phyloP scores from a whole-genome alignment of 1,140 invertebrate genomes.

The Lordiphosa clarofinis region DNA sequence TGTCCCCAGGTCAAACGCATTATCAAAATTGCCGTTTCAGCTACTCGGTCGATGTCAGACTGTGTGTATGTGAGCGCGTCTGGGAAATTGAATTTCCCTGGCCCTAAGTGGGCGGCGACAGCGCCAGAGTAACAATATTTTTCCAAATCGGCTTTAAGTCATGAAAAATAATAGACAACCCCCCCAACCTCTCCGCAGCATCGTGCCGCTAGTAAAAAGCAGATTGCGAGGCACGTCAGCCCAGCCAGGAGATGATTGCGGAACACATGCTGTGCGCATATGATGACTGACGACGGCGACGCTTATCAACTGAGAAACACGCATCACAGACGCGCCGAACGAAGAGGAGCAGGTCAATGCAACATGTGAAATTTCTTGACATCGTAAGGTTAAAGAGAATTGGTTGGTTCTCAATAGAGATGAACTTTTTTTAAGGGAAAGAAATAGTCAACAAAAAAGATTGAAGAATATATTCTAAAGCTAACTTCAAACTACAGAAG shows the following conservation, averaged over 20 bases:
- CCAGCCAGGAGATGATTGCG: slow-evolving; percentile 61
- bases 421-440: too few species aligned
- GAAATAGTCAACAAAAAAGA: too few species aligned
- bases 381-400: slow-evolving; percentile 1
- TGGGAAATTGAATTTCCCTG: slow-evolving; percentile 72
- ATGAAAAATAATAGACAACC: slow-evolving; percentile 79
- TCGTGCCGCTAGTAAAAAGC: slow-evolving; percentile 63
- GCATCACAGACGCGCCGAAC: slow-evolving; percentile 18
- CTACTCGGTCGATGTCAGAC: slow-evolving; percentile 25
- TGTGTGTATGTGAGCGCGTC: slow-evolving; percentile 22
- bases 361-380: slow-evolving; percentile 46
- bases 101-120: slow-evolving; percentile 39
- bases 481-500: too few species aligned
- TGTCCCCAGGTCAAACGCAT: slow-evolving; percentile 76
- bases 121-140: slow-evolving; percentile 69
- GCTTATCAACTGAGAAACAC: slow-evolving; percentile 65
- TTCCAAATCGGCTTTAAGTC: slow-evolving; percentile 79
- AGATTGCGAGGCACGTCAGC: slow-evolving; percentile 68
- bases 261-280: slow-evolving; percentile 78
- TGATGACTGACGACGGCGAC: slow-evolving; percentile 54
- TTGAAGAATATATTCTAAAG: too few species aligned
- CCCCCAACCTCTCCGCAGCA: slow-evolving; percentile 9
- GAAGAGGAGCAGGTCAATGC: slow-evolving; percentile 17
- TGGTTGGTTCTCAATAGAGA: neutral
- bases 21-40: slow-evolving; percentile 75